These are phyloP conservation scores for Tuta absoluta DNA, from an alignment of 2,888 invertebrate species.

Conservation along the genomic window DNA sequence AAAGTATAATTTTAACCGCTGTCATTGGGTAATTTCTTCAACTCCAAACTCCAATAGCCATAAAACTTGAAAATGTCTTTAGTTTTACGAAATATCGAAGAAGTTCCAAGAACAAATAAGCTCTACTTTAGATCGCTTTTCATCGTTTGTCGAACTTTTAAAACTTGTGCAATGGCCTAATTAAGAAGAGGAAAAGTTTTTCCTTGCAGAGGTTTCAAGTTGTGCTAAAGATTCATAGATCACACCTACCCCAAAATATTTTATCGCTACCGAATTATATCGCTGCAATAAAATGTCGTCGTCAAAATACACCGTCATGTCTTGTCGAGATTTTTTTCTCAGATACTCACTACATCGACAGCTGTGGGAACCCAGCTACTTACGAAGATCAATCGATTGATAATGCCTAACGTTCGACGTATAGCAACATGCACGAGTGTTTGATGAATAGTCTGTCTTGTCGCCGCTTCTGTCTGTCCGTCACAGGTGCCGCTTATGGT, in stretches of 20 bases:
- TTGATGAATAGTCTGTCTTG: constrained; percentile 68
- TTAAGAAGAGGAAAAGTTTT: constrained; percentile 7
- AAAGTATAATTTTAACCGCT: not conserved
- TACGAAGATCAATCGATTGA: constrained; percentile 55
- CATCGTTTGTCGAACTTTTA: constrained; percentile 14
- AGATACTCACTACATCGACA: constrained; percentile 9
- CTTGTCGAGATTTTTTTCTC: not conserved
- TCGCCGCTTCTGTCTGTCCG: constrained; percentile 62
- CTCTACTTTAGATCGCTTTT: not conserved
- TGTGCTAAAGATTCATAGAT: not conserved
- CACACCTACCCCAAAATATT: too few relatives aligned
- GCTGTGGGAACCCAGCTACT: constrained; percentile 35
- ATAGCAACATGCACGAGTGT: constrained; percentile 51
- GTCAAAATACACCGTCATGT: not conserved
- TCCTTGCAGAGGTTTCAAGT: not conserved
- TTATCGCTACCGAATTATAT: not conserved
- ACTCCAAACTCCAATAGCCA: constrained; percentile 2
- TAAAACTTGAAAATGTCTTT: not conserved
- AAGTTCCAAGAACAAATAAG: not conserved
- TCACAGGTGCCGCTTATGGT: constrained; percentile 43
- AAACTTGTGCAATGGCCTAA: constrained; percentile 9
- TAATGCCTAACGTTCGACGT: constrained; percentile 45
- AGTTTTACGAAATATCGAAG: not conserved
- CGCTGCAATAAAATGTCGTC: not conserved
- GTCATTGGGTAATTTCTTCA: not conserved